phyloP scores from a whole-genome alignment of 2,888 invertebrate genomes.

The Synanthedon formicaeformis region DNA sequence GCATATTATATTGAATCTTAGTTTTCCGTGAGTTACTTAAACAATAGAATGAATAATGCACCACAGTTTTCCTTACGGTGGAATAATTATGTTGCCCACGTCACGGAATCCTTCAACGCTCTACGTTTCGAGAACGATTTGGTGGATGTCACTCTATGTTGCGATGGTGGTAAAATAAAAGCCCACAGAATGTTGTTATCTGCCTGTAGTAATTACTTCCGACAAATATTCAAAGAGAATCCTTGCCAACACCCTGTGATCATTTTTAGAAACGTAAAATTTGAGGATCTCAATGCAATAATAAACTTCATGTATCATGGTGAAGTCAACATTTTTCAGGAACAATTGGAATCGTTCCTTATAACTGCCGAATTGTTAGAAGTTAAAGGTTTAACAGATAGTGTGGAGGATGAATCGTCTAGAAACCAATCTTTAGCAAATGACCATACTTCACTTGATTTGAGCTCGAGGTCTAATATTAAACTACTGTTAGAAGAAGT shows the following conservation, averaged over 20 bases:
- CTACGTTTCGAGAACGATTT: slow-evolving; percentile 77
- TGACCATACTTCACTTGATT: slow-evolving; percentile 51
- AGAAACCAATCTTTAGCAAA: slow-evolving; percentile 37
- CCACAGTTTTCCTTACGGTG: slow-evolving; percentile 88
- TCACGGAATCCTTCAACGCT: slow-evolving; percentile 83
- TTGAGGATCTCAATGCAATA: slow-evolving; percentile 81
- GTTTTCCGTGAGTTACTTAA: background rate
- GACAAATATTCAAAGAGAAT: slow-evolving; percentile 78
- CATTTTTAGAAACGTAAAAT: slow-evolving; percentile 83
- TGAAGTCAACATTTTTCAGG: slow-evolving; percentile 85
- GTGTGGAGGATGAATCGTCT: slow-evolving; percentile 53
- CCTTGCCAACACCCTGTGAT: slow-evolving; percentile 85
- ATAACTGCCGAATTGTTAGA: slow-evolving; percentile 82
- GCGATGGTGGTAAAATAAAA: slow-evolving; percentile 85
- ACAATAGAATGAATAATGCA: slow-evolving; percentile 62
- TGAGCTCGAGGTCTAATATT: slow-evolving; percentile 51
- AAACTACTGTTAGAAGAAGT: slow-evolving; percentile 36
- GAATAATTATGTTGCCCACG: slow-evolving; percentile 86
- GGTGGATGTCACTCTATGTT: slow-evolving; percentile 87
- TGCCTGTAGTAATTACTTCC: slow-evolving; percentile 86
- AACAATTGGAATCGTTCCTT: slow-evolving; percentile 81
- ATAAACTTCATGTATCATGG: slow-evolving; percentile 87
- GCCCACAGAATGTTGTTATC: slow-evolving; percentile 89
- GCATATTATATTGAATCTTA: too few species aligned
- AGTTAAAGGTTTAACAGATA: slow-evolving; percentile 81